These are phyloP conservation scores for Meiosimyza platycephala DNA, from an alignment of 2,888 invertebrate genomes.

Conservation along the genomic window DNA sequence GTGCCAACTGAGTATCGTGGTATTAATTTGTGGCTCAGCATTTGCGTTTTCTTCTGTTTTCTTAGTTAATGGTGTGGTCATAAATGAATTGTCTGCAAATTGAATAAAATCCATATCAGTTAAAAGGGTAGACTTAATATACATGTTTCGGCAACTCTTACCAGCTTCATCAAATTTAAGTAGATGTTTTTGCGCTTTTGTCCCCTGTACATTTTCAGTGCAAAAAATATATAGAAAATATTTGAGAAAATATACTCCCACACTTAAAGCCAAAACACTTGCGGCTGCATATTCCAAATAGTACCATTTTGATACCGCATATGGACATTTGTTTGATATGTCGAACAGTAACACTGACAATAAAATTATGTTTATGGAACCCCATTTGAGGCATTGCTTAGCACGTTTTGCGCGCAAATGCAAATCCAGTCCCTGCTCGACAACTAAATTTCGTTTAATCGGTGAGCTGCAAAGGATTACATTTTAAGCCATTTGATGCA, in stretches of 20 bases:
- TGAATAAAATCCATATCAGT: background rate
- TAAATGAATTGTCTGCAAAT: constrained; percentile 58
- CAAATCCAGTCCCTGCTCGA: constrained; percentile 56
- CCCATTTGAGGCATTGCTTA: constrained; percentile 61
- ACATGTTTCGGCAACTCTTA: constrained; percentile 31
- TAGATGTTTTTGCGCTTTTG: constrained; percentile 69
- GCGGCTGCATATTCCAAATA: constrained; percentile 68
- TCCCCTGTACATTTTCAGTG: constrained; percentile 67
- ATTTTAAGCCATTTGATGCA: background rate
- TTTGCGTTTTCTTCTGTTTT: constrained; percentile 33
- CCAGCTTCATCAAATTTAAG: constrained; percentile 69
- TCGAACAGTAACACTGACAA: constrained; percentile 58
- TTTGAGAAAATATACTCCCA: constrained; percentile 69
- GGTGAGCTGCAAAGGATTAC: constrained; percentile 43
- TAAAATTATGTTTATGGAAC: constrained; percentile 56
- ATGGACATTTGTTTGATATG: constrained; percentile 58
- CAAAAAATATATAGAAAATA: constrained; percentile 67
- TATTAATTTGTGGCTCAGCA: constrained; percentile 49
- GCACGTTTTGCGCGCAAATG: constrained; percentile 55
- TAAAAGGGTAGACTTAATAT: background rate
- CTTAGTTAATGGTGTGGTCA: constrained; percentile 42
- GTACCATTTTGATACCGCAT: constrained; percentile 58
- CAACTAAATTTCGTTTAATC: constrained; percentile 49
- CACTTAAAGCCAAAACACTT: constrained; percentile 68
- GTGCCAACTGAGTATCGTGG: constrained; percentile 64